Evolutionary conservation across 2,113 vertebrate species (phyloP).

Genomic region (Myrmecophaga tridactyla): DNA sequence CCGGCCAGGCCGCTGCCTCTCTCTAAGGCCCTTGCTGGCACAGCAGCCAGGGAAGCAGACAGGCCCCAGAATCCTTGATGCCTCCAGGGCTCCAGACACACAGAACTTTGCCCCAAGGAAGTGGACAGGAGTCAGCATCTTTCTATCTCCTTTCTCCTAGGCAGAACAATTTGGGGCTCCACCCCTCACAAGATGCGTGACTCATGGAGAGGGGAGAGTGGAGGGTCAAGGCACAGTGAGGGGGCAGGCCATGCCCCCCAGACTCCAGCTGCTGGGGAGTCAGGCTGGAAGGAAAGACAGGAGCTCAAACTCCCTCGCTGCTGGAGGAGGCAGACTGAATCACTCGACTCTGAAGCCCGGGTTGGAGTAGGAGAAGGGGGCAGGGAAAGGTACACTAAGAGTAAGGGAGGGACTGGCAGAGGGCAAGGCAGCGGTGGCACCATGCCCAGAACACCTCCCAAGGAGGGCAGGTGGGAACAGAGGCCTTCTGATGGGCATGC

Average conservation of each 20-base stretch:
- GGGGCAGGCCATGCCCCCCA: background rate
- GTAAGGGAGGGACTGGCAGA: background rate
- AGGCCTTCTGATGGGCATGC: background rate
- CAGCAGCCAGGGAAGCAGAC: background rate
- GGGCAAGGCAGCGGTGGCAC: background rate
- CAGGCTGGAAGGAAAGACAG: background rate
- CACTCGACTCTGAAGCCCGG: background rate
- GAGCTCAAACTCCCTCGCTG: background rate
- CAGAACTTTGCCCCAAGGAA: background rate
- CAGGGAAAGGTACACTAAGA: background rate
- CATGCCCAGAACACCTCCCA: background rate
- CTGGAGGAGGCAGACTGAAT: background rate
- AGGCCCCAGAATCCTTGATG: background rate
- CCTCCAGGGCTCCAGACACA: background rate
- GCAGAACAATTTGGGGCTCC: background rate
- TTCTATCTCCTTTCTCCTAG: background rate
- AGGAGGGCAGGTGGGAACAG: background rate
- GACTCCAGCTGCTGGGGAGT: background rate
- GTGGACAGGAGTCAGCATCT: background rate
- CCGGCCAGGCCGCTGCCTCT: background rate
- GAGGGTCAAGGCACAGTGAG: background rate
- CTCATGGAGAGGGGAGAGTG: background rate
- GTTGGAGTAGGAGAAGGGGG: background rate
- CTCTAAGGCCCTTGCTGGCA: background rate
- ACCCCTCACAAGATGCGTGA: background rate